Conservation (phyloP, 2,888 invertebrate species). For the Apamea epomidion region DNA sequence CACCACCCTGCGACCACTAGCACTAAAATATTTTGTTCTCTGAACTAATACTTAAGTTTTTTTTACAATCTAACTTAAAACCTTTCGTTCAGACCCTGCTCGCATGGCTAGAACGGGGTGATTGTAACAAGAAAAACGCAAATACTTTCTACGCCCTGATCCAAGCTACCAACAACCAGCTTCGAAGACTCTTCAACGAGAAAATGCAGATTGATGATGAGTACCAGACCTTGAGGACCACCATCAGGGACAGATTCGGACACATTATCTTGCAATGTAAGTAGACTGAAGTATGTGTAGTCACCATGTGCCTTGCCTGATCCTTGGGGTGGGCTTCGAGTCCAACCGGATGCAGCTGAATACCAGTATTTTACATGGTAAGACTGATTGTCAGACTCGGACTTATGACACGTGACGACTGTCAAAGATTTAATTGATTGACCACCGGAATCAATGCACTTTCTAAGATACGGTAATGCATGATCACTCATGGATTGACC, state of each 20-base stretch:
- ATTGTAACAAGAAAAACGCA: slow-evolving; percentile 96
- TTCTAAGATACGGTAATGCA: not conserved
- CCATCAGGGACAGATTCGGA: slow-evolving; percentile 95
- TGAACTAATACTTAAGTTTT: not conserved
- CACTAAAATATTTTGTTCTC: not conserved
- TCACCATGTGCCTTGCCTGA: not conserved
- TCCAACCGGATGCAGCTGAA: not conserved
- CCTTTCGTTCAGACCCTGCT: slow-evolving; percentile 92
- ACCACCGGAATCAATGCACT: not conserved
- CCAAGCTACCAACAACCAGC: slow-evolving; percentile 97
- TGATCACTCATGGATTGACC: not conserved
- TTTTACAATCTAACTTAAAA: not conserved
- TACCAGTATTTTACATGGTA: not conserved
- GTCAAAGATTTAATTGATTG: not conserved
- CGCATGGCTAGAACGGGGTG: slow-evolving; percentile 97
- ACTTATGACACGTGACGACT: not conserved
- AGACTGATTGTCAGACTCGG: not conserved
- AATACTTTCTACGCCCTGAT: slow-evolving; percentile 98
- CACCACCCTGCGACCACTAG: not conserved
- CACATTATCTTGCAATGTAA: slow-evolving; percentile 97
- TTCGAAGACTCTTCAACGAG: slow-evolving; percentile 95
- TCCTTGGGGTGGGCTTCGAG: not conserved
- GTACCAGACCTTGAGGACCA: slow-evolving; percentile 93
- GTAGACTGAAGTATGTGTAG: slow-evolving; percentile 80
- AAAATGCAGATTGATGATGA: slow-evolving; percentile 97